Base-by-base conservation (phyloP, 2,113 vertebrate genomes). In the Gambusia holbrooki region DNA sequence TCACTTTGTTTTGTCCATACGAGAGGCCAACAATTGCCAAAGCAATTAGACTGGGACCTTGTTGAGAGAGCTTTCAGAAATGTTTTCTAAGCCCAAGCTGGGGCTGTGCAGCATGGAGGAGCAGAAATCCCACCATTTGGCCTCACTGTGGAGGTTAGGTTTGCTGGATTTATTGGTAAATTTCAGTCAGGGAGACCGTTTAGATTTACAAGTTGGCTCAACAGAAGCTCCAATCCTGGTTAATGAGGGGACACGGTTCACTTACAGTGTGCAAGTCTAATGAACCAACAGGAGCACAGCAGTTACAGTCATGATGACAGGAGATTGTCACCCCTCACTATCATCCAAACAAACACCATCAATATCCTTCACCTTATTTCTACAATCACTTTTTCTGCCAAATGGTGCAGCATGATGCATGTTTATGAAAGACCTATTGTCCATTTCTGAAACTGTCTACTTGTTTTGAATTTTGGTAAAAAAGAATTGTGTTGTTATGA, bases 11-110 rank as follows among this genome's bases (percentile, higher is more conserved):
- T 76, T 25, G 84, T 82, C 65, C 77, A 40, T 77, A 77, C 65
- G 73, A 87, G 80, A 83, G 54, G 62, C 71, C 60, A 54, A 51
- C 11, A 45, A 79, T 66, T 79, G 81, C 88, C 75, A 77, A 83
- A 75, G 79, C 70, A 84, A 88, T 88, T 90, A 85, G 40, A 81
- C 66, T 73, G 66, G 80, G 76, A 76, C 76, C 79, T 86, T 85
- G 76, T 74, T 82, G 76, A 80, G 76, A 83, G 82, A 77, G 67
- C 29, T 80, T 84, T 83, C 30, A 37, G 74, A 83, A 77, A 60
- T 65, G 27, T 45, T 83, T 84, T 77, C 37, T 69, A 65, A 83
- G 73, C 58, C 37, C 69, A 64, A 60, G 80, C 62, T 32, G 70
- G 66, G 77, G 83, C 74, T 74, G 74, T 73, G 13, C 66, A 61